Evolutionary conservation across 2,888 invertebrate genomes (phyloP), one percentile per base, ranked within the genome.

Genomic region (Leucania comma): DNA sequence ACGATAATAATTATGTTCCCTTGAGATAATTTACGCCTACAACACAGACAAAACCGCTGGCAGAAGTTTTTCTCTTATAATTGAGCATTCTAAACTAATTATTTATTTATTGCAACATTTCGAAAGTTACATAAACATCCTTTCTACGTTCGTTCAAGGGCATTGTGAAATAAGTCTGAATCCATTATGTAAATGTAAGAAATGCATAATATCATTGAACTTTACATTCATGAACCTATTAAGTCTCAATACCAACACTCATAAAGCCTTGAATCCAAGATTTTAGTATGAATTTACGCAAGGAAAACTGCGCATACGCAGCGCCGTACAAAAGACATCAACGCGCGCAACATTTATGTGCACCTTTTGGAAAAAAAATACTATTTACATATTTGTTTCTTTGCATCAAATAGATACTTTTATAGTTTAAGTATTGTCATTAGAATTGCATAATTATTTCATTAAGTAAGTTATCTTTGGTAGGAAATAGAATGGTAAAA

Each of bases 321-420:
- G 29, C 35, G 53, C 58, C 56, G 61, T 83, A 85, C 54, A 87
- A 89, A 89, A 89, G 89, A 90, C 84, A 83, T 89, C 87, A 89
- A 90, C 89, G 90, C 86, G 88, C 77, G 58, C 53, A 0, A 22
- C 4, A 53, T n/a, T 26, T 29, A 32, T 46, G 38, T 48, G 24
- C 17, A 2, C 5, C 6, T 24, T 48, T 29, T 63, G 50, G 50
- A 29, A 54, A 29, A 61, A 54, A 22, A 51, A 65, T 0, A 54
- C 29, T 57, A 17, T 22, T n/a, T n/a, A n/a, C n/a, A n/a, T n/a
- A n/a, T n/a, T n/a, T 42, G 17, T 48, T 54, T 50, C 56, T 35
- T n/a, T 50, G 26, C 14, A n/a, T 8, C 6, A 48, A n/a, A n/a
- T n/a, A n/a, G n/a, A 10, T 42, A 29, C 48, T 46, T 20, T 46